Evolutionary conservation across 2,797 vertebrate species (phyloP).

Genomic region (Nothura maculosa): DNA sequence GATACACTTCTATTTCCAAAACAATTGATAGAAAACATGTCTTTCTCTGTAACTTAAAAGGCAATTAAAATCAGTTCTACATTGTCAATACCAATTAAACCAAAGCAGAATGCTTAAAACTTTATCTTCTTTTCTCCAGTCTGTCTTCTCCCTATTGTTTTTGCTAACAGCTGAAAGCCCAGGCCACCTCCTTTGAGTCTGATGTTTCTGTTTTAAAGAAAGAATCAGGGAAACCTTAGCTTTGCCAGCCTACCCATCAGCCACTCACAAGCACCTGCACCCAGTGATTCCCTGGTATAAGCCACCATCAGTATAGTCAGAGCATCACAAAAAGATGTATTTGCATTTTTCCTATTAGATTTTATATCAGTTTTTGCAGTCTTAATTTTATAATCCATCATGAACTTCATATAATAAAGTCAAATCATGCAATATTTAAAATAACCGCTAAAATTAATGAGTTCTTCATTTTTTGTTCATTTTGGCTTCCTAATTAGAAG

Average conservation of each 20-base stretch:
- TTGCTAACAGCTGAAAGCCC: too few relatives aligned
- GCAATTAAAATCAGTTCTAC: neutral
- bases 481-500: neutral
- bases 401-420: neutral
- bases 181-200: too few relatives aligned
- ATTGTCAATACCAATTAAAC: neutral
- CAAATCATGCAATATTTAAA: neutral
- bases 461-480: neutral
- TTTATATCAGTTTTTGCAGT: neutral
- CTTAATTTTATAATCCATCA: neutral
- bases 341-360: neutral
- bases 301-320: neutral
- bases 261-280: neutral
- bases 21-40: neutral
- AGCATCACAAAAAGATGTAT: neutral
- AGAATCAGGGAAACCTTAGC: too few relatives aligned
- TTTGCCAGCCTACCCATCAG: neutral
- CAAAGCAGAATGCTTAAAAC: neutral
- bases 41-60: neutral
- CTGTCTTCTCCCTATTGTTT: neutral
- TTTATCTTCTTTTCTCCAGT: neutral
- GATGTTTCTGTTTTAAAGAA: too few relatives aligned
- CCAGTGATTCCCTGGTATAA: neutral
- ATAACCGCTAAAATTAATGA: neutral
- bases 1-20: neutral